phyloP scores from a whole-genome alignment of 2,888 invertebrate species.

The Heliconius cydno region DNA sequence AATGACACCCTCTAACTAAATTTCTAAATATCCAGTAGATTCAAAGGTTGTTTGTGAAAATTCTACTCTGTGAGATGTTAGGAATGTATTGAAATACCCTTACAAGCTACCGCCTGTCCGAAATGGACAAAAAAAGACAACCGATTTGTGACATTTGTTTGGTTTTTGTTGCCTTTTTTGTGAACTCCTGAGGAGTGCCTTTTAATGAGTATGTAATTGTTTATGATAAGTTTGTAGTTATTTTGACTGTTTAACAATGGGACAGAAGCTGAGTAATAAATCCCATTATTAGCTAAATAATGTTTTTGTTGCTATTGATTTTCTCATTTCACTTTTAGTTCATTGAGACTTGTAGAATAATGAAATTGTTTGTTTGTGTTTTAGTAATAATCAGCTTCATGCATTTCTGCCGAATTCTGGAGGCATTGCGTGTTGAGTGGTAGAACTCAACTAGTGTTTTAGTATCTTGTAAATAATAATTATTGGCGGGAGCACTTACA shows the following conservation, averaged over 20 bases:
- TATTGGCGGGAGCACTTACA: too few species aligned
- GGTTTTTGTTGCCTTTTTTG: slow-evolving; percentile 54
- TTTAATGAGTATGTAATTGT: slow-evolving; percentile 70
- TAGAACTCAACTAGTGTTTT: too few species aligned
- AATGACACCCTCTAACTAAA: slow-evolving; percentile 27
- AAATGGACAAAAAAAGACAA: slow-evolving; percentile 55
- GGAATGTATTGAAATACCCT: slow-evolving; percentile 42
- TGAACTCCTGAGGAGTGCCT: slow-evolving; percentile 53
- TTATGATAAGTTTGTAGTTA: slow-evolving; percentile 61
- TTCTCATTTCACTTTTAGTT: too few species aligned
- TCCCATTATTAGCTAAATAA: slow-evolving; percentile 30
- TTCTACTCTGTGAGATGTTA: slow-evolving; percentile 52
- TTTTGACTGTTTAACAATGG: slow-evolving; percentile 54
- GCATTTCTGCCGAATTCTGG: too few species aligned
- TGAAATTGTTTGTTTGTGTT: too few species aligned
- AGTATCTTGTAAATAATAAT: too few species aligned
- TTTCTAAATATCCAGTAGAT: slow-evolving; percentile 38
- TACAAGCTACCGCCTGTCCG: slow-evolving; percentile 50
- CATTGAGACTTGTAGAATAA: too few species aligned
- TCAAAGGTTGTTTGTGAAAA: slow-evolving; percentile 16
- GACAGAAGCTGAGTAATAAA: slow-evolving; percentile 18
- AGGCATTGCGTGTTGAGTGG: too few species aligned
- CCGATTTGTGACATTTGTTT: slow-evolving; percentile 55
- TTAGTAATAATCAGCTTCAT: too few species aligned
- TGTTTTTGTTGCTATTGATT: neutral